Evolutionary conservation across 2,113 vertebrate genomes (phyloP).

Genomic region (Morone saxatilis): DNA sequence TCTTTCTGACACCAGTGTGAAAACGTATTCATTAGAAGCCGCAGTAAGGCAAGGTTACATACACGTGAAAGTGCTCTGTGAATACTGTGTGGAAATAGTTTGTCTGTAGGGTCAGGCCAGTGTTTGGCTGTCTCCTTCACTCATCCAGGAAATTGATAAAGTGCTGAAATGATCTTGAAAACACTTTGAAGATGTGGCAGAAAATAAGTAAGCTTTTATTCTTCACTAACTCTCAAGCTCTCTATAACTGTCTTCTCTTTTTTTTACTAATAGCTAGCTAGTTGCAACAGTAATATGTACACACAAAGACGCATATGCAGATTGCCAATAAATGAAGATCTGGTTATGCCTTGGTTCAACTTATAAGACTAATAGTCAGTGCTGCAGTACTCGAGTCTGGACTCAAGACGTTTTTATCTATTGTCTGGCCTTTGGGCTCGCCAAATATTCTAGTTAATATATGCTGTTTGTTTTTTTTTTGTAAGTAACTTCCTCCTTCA

Average conservation of each 20-base stretch:
- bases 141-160: not conserved
- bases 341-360: not conserved
- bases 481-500: no score
- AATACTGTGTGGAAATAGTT: slow-evolving; percentile 6
- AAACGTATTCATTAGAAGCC: slow-evolving; percentile 39
- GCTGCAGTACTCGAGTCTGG: no score
- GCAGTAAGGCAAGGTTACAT: slow-evolving; percentile 33
- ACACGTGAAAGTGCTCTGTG: slow-evolving; percentile 14
- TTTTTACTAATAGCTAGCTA: not conserved
- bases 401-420: no score
- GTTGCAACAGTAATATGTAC: not conserved
- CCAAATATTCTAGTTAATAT: no score
- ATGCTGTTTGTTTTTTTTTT: no score
- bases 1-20: slow-evolving; percentile 20
- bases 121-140: not conserved
- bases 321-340: not conserved
- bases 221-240: not conserved
- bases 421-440: no score
- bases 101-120: not conserved
- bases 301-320: not conserved
- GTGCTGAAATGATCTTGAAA: not conserved
- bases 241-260: not conserved
- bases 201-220: not conserved
- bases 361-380: not conserved
- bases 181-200: not conserved